Percentiles rank a stretch among this genome's conserved stretches.
Evolutionary conservation across 2,113 vertebrate genomes (phyloP).

Genomic region (Ondatra zibethicus): DNA sequence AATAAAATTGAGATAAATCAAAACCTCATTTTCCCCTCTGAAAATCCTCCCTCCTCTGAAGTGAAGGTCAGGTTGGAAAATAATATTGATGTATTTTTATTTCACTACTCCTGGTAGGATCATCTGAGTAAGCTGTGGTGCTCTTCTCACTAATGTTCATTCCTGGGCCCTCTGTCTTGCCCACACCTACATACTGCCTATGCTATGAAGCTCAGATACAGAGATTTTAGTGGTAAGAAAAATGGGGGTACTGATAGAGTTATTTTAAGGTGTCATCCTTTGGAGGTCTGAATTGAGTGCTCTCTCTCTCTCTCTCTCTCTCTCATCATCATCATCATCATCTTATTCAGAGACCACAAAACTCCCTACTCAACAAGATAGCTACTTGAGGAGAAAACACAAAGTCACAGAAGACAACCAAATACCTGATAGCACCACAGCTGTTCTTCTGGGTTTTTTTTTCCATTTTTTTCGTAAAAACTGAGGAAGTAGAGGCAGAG

Average conservation of each 20-base stretch:
- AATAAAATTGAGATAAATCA: neutral
- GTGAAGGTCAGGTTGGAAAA: too few species aligned
- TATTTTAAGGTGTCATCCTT: too few species aligned
- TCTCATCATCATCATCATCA: neutral
- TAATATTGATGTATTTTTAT: neutral
- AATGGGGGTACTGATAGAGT: neutral
- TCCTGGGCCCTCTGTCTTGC: fast-evolving
- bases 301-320: neutral
- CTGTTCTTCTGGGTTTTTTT: neutral
- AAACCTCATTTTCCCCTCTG: neutral
- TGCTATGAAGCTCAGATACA: neutral
- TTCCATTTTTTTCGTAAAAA: neutral
- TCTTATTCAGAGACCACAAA: neutral
- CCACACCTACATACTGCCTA: neutral
- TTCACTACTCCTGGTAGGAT: neutral
- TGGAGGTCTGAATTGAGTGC: neutral
- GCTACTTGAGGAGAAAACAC: neutral
- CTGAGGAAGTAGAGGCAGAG: neutral
- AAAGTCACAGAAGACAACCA: neutral
- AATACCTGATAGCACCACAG: neutral
- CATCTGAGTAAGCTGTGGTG: neutral
- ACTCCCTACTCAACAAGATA: neutral
- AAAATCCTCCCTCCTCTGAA: neutral
- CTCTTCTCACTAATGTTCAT: neutral
- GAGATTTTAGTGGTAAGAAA: neutral